Conservation (phyloP, 2,113 vertebrate species). For the Chaetura pelagica region DNA sequence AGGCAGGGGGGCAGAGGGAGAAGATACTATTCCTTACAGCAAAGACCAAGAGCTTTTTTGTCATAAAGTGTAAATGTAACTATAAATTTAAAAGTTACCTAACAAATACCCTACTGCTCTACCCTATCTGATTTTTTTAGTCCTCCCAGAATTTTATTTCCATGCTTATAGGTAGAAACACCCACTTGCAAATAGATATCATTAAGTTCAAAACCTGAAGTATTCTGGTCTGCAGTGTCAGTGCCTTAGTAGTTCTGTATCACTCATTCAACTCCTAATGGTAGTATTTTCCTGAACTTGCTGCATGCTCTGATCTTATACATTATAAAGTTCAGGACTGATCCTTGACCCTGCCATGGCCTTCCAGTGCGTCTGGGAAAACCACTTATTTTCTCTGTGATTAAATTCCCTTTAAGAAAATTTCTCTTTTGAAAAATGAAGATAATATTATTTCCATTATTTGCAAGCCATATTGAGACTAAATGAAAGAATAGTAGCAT, state of each 20-base stretch:
- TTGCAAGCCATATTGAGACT: not conserved
- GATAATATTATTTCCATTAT: constrained; percentile 26
- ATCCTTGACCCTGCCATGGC: not conserved
- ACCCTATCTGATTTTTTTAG: not conserved
- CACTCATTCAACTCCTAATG: not conserved
- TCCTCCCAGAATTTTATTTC: not conserved
- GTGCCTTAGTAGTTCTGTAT: not conserved
- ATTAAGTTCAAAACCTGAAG: not conserved
- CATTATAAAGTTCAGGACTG: not conserved
- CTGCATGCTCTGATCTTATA: not conserved
- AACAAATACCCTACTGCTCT: not conserved
- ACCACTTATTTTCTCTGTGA: not conserved
- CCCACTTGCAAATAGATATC: not conserved
- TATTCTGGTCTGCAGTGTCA: not conserved
- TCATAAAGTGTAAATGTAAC: not conserved
- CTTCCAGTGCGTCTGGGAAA: not conserved
- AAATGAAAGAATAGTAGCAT: not conserved
- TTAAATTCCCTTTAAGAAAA: constrained; percentile 1
- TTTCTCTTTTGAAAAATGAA: not conserved
- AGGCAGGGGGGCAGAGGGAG: no score
- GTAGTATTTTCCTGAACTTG: not conserved
- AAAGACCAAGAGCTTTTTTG: not conserved
- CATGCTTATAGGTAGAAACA: not conserved
- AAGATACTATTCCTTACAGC: not conserved
- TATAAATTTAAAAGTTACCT: not conserved